phyloP scores from a whole-genome alignment of 2,888 invertebrate genomes.

The Pterobdella sp. region DNA sequence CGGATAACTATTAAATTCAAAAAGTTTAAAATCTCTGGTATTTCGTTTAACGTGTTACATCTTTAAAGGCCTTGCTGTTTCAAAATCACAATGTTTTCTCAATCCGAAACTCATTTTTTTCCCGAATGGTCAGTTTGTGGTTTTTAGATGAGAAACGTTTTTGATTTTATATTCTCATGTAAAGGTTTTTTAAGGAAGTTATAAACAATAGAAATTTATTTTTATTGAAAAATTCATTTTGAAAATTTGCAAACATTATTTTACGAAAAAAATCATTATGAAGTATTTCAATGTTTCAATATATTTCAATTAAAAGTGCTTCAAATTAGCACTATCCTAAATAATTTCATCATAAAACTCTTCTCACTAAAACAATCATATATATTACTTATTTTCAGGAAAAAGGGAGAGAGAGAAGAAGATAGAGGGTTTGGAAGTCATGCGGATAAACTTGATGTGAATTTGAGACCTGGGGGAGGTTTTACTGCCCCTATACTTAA shows the following conservation, averaged over 20 bases:
- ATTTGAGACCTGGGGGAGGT: constrained; percentile 3
- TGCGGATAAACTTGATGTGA: neutral
- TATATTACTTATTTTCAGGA: neutral
- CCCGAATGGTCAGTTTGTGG: constrained; percentile 24
- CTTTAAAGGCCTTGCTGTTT: neutral
- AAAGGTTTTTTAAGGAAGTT: too few relatives aligned
- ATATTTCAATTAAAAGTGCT: neutral
- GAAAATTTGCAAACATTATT: too few relatives aligned
- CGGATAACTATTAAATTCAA: neutral
- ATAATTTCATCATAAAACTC: neutral
- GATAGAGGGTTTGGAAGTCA: neutral
- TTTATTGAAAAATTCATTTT: too few relatives aligned
- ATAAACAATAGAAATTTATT: too few relatives aligned
- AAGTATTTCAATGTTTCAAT: too few relatives aligned
- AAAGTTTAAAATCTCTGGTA: neutral
- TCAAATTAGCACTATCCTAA: neutral
- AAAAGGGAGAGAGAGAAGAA: neutral
- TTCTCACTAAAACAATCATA: neutral
- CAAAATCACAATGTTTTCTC: neutral
- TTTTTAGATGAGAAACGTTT: too few relatives aligned
- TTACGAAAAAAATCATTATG: neutral
- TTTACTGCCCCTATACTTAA: neutral
- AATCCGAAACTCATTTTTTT: constrained; percentile 25
- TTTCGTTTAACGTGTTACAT: neutral
- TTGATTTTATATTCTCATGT: too few relatives aligned